Base-by-base conservation (phyloP, 2,888 invertebrate genomes). In the Mellilla xanthometata region DNA sequence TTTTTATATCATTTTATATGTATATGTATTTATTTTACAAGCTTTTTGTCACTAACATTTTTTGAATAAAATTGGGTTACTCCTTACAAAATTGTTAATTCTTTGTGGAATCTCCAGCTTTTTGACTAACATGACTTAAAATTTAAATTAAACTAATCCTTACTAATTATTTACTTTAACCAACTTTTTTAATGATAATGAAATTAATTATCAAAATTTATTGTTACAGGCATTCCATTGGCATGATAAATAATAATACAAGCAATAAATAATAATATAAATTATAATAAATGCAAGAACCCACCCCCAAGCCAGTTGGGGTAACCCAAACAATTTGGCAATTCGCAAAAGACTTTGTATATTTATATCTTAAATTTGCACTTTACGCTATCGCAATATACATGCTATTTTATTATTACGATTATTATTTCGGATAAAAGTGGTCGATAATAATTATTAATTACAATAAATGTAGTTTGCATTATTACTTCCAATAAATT, bases 341-440 rank as follows among this genome's bases (percentile, higher is more conserved):
- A 26, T 81, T 76, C 29, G 4, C 84, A 0, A 82, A 74, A 56
- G 88, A 88, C 58, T 78, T 89, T 56, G 52, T 81, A 7, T 77
- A 66, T 35, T 48, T 89, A 2, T 89, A 90, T 54, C 57, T 81
- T 1, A 89, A 85, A 64, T 88, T 89, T 32, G 76, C 80, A 0
- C 41, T 82, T 0, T 87, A 87, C 54, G 88, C 89, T 1, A 29
- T 89, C 26, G 66, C 70, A 0, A 77, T 89, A 22, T 89, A 84
- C 52, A 55, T 81, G 0, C 12, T 87, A 5, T 86, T 88, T 52
- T 86, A 84, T 54, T 80, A 79, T 52, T 88, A 83, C 61, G 88
- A 88, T 50, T 79, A 80, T 54, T 88, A 83, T 67, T 13, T 46
- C 2, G 39, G 46, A 15, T 46, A 35, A 46, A 15, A n/a, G n/a